Base-by-base conservation (phyloP, 1,140 invertebrate species). In the Camponotus vicinus region DNA sequence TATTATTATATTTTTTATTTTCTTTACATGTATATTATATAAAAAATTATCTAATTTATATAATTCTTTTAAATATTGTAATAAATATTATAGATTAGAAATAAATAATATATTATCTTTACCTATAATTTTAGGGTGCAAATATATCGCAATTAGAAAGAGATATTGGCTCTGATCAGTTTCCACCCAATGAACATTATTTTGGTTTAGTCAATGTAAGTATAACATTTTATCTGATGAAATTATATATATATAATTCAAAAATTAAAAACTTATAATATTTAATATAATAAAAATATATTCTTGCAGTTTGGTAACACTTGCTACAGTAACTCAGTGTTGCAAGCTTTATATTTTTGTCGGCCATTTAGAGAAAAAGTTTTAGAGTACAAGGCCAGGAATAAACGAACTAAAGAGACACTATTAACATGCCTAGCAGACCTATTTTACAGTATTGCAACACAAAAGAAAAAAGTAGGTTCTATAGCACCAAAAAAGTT, bases 401-500 rank as follows among this genome's bases (percentile, higher is more conserved):
- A 99, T 94, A 99, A 99, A 94, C 96, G 98, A 94, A 99, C 98
- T 88, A 99, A 99, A 95, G 99, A 99, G 95, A 99, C 99, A 32
- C 95, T 99, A 85, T 95, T 99, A 88, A 99, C 99, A 92, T 99
- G 99, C 95, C 96, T 99, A 87, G 99, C 99, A 82, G 99, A 99
- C 96, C 96, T 99, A 37, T 99, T 99, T 96, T 98, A 99, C 95
- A 99, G 97, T 95, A 99, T 99, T 94, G 98, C 99, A 2, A 99
- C 98, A 5, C 99, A 99, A 93, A 99, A 99, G 96, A 99, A 99
- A 95, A 99, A 99, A 97, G 99, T 99, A 86, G 99, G 99, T 59
- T 99, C 99, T 59, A 99, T 99, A 94, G 99, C 99, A 71, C 99
- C 99, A 89, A 99, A 99, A 95, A 99, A 99, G 95, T 99, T 99